Conservation (phyloP, 1,140 invertebrate genomes). For the Penaeus vannamei region DNA sequence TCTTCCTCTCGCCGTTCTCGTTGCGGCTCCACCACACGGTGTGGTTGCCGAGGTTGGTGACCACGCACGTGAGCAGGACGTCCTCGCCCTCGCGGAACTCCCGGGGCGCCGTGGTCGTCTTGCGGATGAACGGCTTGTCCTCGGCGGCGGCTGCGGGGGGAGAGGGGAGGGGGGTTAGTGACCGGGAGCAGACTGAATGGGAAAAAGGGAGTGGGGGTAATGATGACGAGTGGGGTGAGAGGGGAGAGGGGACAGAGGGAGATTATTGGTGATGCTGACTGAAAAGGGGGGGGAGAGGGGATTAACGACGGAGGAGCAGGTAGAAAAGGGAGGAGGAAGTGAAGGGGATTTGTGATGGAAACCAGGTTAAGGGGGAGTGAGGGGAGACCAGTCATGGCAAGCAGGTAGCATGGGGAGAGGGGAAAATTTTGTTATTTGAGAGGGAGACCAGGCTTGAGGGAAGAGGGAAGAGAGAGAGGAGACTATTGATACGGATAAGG, state of each 20-base stretch:
- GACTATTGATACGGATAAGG: neutral
- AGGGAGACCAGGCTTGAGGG: neutral
- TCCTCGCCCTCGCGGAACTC: constrained; percentile 78
- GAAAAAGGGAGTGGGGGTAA: neutral
- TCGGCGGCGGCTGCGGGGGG: neutral
- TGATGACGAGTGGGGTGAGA: neutral
- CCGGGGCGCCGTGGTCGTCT: constrained; percentile 55
- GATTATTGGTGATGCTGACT: too few species aligned
- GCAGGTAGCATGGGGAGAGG: neutral
- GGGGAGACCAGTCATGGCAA: neutral
- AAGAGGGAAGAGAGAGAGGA: neutral
- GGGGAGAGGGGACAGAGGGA: neutral
- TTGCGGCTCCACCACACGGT: constrained; percentile 82
- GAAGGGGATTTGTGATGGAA: too few species aligned
- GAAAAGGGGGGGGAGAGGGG: neutral
- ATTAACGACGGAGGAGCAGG: neutral
- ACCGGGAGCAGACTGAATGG: too few species aligned
- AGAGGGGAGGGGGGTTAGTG: neutral
- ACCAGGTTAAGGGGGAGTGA: neutral
- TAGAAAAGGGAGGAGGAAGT: neutral
- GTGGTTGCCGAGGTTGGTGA: constrained; percentile 78
- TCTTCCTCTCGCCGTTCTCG: constrained; percentile 74
- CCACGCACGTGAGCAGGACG: constrained; percentile 82
- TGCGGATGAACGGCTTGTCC: constrained; percentile 55
- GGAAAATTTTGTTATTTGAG: neutral